Conservation (phyloP, 30 jellyfish, hydroid and myxozoan genomes). For the Turritopsis dohrnii region DNA sequence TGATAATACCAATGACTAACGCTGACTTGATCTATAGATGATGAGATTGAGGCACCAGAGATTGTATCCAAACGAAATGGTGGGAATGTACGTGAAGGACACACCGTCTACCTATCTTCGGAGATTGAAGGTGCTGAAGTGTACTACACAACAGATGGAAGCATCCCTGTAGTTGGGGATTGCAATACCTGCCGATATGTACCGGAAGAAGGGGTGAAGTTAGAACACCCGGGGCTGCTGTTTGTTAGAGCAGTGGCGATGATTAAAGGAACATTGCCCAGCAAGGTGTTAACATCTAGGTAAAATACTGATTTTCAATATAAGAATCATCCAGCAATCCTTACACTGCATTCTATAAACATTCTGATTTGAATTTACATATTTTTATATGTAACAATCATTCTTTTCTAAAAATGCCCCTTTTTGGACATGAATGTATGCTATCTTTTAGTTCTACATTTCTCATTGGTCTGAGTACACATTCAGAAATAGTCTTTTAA, state of each 20-base stretch:
- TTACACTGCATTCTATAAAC: no score
- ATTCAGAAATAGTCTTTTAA: no score
- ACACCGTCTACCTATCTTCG: constrained; percentile 28
- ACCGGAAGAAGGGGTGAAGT: constrained; percentile 20
- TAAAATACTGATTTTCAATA: constrained; percentile 3
- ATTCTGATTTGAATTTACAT: no score
- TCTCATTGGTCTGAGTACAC: no score
- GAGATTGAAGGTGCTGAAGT: constrained; percentile 29
- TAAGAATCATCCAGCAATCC: no score
- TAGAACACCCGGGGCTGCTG: constrained; percentile 30
- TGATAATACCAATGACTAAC: no score
- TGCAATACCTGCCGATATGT: constrained; percentile 30
- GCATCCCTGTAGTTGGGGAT: constrained; percentile 33
- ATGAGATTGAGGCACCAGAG: constrained; percentile 25
- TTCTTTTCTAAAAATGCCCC: no score
- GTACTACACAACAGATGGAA: constrained; percentile 41
- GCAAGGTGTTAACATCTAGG: constrained; percentile 40
- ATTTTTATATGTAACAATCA: no score
- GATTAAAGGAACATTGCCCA: constrained; percentile 40
- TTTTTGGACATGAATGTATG: no score
- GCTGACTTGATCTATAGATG: constrained; percentile 30
- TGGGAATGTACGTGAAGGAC: constrained; percentile 42
- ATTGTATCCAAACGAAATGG: constrained; percentile 28
- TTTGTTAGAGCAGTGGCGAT: constrained; percentile 39
- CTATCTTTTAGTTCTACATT: no score